phyloP scores from a whole-genome alignment of 1,140 invertebrate genomes.

The Hypsibius dujardini region DNA sequence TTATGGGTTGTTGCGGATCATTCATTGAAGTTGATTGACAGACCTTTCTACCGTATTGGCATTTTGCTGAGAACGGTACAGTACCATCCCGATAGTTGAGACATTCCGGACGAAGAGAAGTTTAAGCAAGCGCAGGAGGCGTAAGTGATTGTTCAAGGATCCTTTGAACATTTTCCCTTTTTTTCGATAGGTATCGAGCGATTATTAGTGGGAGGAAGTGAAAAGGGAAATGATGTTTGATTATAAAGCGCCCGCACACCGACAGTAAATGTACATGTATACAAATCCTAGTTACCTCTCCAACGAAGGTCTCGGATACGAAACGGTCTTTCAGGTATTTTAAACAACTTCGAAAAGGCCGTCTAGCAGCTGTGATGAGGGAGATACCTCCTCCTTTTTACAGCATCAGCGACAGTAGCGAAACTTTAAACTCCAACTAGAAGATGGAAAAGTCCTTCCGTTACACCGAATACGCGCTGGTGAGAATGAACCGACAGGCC shows the following conservation, averaged over 20 bases:
- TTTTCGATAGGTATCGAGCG: too few relatives aligned
- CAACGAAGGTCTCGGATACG: slow-evolving; percentile 55
- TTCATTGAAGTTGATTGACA: too few relatives aligned
- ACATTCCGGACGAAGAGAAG: slow-evolving; percentile 45
- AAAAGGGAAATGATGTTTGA: slow-evolving; percentile 31
- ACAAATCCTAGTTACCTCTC: slow-evolving; percentile 38
- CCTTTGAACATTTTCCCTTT: slow-evolving; percentile 26
- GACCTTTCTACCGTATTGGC: too few relatives aligned
- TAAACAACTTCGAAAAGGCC: too few relatives aligned
- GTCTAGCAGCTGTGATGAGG: too few relatives aligned
- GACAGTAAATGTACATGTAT: slow-evolving; percentile 43
- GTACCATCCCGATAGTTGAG: slow-evolving; percentile 58
- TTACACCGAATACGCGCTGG: slow-evolving; percentile 44
- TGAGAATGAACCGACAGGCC: slow-evolving; percentile 43
- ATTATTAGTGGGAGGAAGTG: slow-evolving; percentile 25
- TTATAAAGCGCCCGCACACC: slow-evolving; percentile 69
- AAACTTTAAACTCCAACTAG: slow-evolving; percentile 48
- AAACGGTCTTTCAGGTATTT: slow-evolving; percentile 46
- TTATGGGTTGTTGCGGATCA: too few relatives aligned
- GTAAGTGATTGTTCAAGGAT: slow-evolving; percentile 37
- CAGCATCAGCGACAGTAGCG: slow-evolving; percentile 50
- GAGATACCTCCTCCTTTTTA: too few relatives aligned
- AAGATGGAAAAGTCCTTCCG: slow-evolving; percentile 45
- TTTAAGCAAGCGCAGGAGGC: slow-evolving; percentile 48
- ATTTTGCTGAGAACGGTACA: slow-evolving; percentile 25